These are phyloP conservation scores for Tachuris rubrigastra DNA, from an alignment of 2,113 vertebrate genomes.

Conservation along the genomic window DNA sequence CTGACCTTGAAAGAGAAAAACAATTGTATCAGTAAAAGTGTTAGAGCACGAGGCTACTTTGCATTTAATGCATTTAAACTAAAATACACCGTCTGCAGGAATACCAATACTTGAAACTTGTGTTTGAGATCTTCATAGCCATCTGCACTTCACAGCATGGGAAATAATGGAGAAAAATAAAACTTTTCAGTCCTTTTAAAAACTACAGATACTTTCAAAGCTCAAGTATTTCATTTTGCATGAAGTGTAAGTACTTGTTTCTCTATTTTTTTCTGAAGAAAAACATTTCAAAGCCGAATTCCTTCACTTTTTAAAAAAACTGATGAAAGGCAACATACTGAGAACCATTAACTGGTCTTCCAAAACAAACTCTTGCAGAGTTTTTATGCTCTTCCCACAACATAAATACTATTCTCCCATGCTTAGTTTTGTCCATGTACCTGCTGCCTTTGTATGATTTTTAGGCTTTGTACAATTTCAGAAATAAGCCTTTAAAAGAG, in stretches of 20 bases:
- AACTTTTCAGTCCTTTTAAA: neutral
- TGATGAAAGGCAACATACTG: neutral
- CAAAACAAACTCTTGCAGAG: neutral
- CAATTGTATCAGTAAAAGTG: neutral
- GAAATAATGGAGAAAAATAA: neutral
- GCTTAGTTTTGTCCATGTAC: neutral
- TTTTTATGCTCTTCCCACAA: neutral
- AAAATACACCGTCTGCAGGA: neutral
- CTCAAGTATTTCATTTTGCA: neutral
- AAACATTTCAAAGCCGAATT: neutral
- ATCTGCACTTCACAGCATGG: neutral
- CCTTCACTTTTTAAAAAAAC: neutral
- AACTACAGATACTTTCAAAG: neutral
- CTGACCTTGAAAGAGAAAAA: conserved; percentile 80
- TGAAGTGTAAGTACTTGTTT: neutral
- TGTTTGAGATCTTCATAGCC: neutral
- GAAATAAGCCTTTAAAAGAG: neutral
- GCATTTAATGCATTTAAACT: neutral
- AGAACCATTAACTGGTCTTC: neutral
- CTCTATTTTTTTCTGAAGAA: neutral
- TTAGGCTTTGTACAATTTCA: neutral
- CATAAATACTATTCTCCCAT: neutral
- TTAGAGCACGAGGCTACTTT: neutral
- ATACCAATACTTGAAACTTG: neutral
- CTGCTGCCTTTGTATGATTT: neutral